Base-by-base conservation (phyloP, 2,888 invertebrate genomes). In the Epinotia demarniana region DNA sequence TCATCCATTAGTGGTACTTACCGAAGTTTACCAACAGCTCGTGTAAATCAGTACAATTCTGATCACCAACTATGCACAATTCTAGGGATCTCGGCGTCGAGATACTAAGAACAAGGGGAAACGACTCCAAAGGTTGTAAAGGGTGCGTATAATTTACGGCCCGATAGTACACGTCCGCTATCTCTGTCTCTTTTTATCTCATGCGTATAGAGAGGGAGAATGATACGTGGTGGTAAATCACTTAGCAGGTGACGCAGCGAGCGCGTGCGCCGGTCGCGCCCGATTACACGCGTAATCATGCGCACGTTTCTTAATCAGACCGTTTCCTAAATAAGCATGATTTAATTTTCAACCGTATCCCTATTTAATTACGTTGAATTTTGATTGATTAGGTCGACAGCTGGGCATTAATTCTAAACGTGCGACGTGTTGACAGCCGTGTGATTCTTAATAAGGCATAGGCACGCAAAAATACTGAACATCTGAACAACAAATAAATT, bases 201-300 rank as follows among this genome's bases (percentile, higher is more conserved):
- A 9, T 39, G 9, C 9, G 23, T 23, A 23, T 27, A 27, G 23
- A 9, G 39, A 39, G 39, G 9, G 8, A 6, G 33, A 33, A 33
- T 6, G 33, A 33, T 33, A 33, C 33, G 8, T 33, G 8, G 33
- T 33, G 6, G 39, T 39, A 46, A 46, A 46, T 46, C 46, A 46
- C 46, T 46, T 46, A 2, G 49, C 16, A 49, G 49, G 49, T 49
- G 49, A 39, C 18, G 23, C 12, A 60, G 18, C 18, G 9, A 18
- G 18, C 62, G 62, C 62, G 62, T 39, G 62, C 62, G 62, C 62
- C 39, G 43, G 64, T 58, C 57, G 23, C 61, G 72, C 39, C 11
- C 72, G 19, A 73, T 73, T 73, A 27, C 53, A 53, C 63, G 43
- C 72, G 63, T 43, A 64, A 61, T 61, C 46, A 53, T 27, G 70